Conservation (phyloP, 2,888 invertebrate species). For the Eupithecia pulchellata region DNA sequence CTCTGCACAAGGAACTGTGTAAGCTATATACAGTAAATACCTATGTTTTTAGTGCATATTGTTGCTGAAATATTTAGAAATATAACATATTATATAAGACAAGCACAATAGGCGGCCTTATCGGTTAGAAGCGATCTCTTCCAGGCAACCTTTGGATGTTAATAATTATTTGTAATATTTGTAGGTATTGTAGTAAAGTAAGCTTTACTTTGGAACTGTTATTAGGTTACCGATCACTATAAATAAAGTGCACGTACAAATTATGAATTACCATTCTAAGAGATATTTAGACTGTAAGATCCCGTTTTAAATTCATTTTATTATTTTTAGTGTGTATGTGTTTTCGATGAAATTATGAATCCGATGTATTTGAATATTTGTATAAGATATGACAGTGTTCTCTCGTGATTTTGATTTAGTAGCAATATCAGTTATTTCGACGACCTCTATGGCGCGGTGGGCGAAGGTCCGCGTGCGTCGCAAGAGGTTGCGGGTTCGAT, state of each 20-base stretch:
- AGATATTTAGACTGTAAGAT: neutral
- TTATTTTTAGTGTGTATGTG: neutral
- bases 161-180: neutral
- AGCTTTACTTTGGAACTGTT: too few relatives aligned
- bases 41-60: neutral
- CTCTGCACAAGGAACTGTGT: neutral
- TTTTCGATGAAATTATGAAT: neutral
- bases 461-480: too few relatives aligned
- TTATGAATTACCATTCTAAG: conserved; percentile 23
- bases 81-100: too few relatives aligned
- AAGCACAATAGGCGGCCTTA: too few relatives aligned
- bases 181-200: neutral
- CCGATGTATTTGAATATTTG: neutral
- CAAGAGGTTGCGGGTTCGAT: too few relatives aligned
- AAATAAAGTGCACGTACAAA: conserved; percentile 37
- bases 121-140: too few relatives aligned
- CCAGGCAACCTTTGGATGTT: too few relatives aligned
- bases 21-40: neutral
- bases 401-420: neutral
- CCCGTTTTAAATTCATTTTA: neutral
- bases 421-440: neutral
- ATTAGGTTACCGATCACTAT: conserved; percentile 46
- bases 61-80: neutral
- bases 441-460: too few relatives aligned
- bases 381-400: neutral